phyloP scores from a whole-genome alignment of 1,140 invertebrate genomes.

The Hylyphantes graminicola region DNA sequence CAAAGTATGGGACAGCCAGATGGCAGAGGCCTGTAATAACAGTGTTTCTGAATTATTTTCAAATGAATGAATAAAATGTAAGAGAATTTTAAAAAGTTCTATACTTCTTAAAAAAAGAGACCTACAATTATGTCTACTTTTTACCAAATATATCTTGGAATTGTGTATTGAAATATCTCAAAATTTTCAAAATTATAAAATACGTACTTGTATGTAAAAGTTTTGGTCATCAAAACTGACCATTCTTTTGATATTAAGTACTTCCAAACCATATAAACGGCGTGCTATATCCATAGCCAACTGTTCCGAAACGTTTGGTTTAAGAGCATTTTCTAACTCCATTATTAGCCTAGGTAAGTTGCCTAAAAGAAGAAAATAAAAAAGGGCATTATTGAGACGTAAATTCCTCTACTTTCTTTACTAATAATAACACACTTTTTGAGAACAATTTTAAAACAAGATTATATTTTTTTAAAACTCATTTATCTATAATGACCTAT shows the following conservation, averaged over 20 bases:
- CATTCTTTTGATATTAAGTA: conserved; percentile 27
- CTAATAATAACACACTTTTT: no score
- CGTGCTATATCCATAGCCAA: conserved; percentile 13
- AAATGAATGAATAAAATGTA: background rate
- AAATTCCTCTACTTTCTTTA: no score
- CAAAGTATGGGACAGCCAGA: background rate
- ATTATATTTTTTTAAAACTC: no score
- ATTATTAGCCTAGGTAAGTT: background rate
- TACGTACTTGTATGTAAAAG: conserved; percentile 46
- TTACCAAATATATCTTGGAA: background rate
- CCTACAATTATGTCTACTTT: background rate
- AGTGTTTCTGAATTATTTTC: background rate
- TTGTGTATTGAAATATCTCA: background rate
- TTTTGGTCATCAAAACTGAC: conserved; percentile 52
- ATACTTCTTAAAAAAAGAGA: no score
- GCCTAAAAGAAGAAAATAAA: no score
- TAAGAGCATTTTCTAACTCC: background rate
- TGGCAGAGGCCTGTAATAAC: background rate
- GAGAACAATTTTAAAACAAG: no score
- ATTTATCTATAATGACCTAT: no score
- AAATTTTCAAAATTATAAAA: background rate
- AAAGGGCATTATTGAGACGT: no score
- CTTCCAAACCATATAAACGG: conserved; percentile 19
- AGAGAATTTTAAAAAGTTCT: no score
- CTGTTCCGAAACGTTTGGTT: conserved; percentile 36